Conservation (phyloP, 92 coral and sea anemone genomes). For the Anthopleura xanthogrammica region DNA sequence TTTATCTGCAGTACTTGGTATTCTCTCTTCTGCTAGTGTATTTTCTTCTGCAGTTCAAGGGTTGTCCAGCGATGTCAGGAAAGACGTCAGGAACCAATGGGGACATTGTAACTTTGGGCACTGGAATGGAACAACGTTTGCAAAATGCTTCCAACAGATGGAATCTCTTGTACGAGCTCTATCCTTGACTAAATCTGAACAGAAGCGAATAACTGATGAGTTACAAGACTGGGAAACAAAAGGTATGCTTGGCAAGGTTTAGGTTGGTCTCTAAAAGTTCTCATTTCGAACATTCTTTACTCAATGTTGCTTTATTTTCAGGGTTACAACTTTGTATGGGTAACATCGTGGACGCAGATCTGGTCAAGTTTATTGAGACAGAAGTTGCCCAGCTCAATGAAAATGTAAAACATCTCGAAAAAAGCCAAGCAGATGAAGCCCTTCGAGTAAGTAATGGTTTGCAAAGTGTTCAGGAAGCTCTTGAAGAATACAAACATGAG, state of each 20-base stretch:
- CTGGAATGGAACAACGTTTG: neutral
- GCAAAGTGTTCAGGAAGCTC: too few relatives aligned
- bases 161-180: neutral
- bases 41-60: neutral
- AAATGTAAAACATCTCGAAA: too few relatives aligned
- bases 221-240: neutral
- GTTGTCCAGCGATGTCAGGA: neutral
- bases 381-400: too few relatives aligned
- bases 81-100: conserved; percentile 2
- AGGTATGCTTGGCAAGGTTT: neutral
- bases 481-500: too few relatives aligned
- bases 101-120: neutral
- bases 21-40: neutral
- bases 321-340: too few relatives aligned
- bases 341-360: too few relatives aligned
- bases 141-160: neutral
- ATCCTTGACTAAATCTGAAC: neutral
- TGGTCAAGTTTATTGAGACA: too few relatives aligned
- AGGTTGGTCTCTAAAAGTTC: too few relatives aligned
- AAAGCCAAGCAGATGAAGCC: too few relatives aligned
- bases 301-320: too few relatives aligned
- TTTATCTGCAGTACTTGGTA: neutral
- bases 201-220: neutral
- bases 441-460: too few relatives aligned
- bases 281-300: too few relatives aligned